These are phyloP conservation scores for Serilophus lunatus DNA, from an alignment of 2,113 vertebrate genomes.

Conservation along the genomic window DNA sequence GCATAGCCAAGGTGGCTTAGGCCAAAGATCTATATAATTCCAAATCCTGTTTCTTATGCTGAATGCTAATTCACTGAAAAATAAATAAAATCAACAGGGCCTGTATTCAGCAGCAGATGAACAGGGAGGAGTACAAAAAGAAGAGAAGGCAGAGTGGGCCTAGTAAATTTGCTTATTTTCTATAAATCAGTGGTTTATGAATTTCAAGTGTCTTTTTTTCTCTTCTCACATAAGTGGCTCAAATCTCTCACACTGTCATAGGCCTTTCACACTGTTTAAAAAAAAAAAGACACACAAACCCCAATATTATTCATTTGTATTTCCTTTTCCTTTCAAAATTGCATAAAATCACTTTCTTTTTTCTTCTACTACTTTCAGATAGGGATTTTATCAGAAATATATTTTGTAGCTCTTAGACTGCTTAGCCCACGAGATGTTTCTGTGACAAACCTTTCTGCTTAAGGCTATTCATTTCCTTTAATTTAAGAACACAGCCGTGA, in stretches of 20 bases:
- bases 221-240: background rate
- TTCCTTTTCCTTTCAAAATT: background rate
- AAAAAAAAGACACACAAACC: background rate
- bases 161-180: background rate
- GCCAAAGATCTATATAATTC: background rate
- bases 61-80: background rate
- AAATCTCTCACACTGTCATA: background rate
- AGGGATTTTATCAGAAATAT: background rate
- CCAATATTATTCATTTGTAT: background rate
- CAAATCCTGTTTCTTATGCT: background rate
- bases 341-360: background rate
- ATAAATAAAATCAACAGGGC: background rate
- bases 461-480: background rate
- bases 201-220: background rate
- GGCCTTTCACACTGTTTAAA: background rate
- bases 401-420: background rate
- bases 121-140: background rate
- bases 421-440: background rate
- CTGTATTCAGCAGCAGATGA: background rate
- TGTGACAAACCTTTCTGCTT: background rate
- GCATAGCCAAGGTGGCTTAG: background rate
- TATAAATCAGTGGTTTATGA: background rate
- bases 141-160: background rate
- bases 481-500: background rate
- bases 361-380: background rate